phyloP scores from a whole-genome alignment of 2,888 invertebrate species.

The Mythimna vitellina region DNA sequence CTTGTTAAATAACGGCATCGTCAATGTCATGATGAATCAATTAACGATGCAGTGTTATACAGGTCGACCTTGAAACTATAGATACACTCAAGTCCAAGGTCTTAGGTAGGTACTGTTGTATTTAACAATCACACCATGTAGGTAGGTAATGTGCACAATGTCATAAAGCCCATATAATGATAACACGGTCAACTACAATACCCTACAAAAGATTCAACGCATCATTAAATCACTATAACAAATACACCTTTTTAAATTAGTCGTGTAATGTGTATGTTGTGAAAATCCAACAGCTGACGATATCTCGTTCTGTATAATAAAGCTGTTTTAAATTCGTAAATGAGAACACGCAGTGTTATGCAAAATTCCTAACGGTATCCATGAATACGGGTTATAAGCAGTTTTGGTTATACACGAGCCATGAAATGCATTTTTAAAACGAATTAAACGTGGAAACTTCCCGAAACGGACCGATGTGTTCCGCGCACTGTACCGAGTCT shows the following conservation, averaged over 20 bases:
- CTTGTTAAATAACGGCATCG: conserved; percentile 7
- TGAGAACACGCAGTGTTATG: conserved; percentile 37
- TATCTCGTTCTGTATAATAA: conserved; percentile 28
- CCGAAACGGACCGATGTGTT: conserved; percentile 45
- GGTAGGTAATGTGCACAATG: conserved; percentile 14
- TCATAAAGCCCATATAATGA: conserved; percentile 11
- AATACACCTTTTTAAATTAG: conserved; percentile 18
- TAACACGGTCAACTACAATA: conserved; percentile 16
- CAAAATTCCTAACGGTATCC: conserved; percentile 38
- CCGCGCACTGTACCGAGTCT: neutral
- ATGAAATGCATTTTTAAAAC: conserved; percentile 7
- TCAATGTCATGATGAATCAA: conserved; percentile 44
- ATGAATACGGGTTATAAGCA: conserved; percentile 4
- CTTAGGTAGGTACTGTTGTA: neutral
- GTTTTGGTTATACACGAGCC: neutral
- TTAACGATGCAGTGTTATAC: conserved; percentile 31
- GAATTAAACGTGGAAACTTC: conserved; percentile 41
- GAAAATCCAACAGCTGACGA: conserved; percentile 45
- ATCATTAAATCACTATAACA: conserved; percentile 23
- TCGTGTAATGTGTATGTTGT: conserved; percentile 30
- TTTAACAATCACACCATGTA: conserved; percentile 16
- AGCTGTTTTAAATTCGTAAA: conserved; percentile 22
- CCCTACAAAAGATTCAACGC: conserved; percentile 33
- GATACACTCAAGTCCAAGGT: conserved; percentile 59
- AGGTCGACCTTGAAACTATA: conserved; percentile 47